Percentiles rank a stretch among this genome's conserved stretches.
Evolutionary conservation across 2,888 invertebrate species (phyloP).

Genomic region (Mactromeris polynyma): DNA sequence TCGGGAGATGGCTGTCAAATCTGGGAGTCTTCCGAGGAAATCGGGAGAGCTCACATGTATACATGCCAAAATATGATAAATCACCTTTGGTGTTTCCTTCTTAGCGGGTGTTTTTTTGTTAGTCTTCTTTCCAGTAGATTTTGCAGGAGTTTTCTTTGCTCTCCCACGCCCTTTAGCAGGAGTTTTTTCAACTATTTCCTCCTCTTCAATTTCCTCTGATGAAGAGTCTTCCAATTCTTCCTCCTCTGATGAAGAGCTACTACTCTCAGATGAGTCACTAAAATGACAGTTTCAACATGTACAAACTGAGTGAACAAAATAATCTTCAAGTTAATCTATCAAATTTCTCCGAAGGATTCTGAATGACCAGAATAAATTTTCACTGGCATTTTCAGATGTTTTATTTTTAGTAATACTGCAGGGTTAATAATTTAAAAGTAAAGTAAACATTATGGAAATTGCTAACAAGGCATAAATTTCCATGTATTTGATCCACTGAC

Average conservation of each 20-base stretch:
- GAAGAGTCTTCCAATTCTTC: slow-evolving; percentile 34
- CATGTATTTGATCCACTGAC: too few species aligned
- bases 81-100: slow-evolving; percentile 43
- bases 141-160: slow-evolving; percentile 26
- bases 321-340: not conserved
- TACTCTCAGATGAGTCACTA: slow-evolving; percentile 25
- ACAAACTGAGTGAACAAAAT: not conserved
- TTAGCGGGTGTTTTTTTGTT: slow-evolving; percentile 26
- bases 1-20: too few species aligned
- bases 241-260: slow-evolving; percentile 41
- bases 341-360: not conserved
- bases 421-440: too few species aligned
- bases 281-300: not conserved
- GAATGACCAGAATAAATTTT: not conserved
- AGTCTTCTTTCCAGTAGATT: slow-evolving; percentile 23
- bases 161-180: slow-evolving; percentile 8
- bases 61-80: too few species aligned
- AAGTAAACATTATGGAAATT: too few species aligned
- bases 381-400: too few species aligned
- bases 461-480: too few species aligned
- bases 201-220: slow-evolving; percentile 29
- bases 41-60: too few species aligned
- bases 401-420: too few species aligned
- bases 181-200: slow-evolving; percentile 25
- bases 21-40: too few species aligned